A percentile compares a stretch with the other conserved stretches of the same genome.
phyloP scores from a whole-genome alignment of 2,797 vertebrate genomes.

The Prionace glauca region DNA sequence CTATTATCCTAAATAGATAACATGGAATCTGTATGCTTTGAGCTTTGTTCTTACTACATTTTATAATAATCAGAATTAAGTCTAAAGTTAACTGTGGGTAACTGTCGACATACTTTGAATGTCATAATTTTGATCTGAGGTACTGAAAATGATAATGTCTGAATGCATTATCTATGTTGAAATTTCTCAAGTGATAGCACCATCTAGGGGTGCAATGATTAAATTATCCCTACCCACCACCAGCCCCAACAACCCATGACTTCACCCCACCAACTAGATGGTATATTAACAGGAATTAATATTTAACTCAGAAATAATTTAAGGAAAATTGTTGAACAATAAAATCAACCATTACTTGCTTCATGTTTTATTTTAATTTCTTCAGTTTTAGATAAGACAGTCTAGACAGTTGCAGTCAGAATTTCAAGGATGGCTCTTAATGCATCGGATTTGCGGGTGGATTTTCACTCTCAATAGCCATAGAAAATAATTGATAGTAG shows the following conservation, averaged over 20 bases:
- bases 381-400: neutral
- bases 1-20: neutral
- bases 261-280: neutral
- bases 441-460: neutral
- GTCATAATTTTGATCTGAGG: neutral
- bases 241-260: neutral
- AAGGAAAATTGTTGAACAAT: neutral
- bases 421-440: neutral
- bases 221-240: neutral
- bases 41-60: neutral
- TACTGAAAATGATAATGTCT: neutral
- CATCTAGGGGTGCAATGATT: neutral
- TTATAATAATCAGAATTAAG: neutral
- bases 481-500: neutral
- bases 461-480: neutral
- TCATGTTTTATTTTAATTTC: neutral
- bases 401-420: neutral
- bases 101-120: neutral
- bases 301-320: neutral
- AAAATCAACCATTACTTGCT: neutral
- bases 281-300: neutral
- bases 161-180: neutral
- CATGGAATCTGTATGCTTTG: neutral
- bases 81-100: neutral
- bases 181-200: constrained; percentile 13